A percentile compares a stretch with the other conserved stretches of the same genome.
phyloP scores from a whole-genome alignment of 2,888 invertebrate genomes.

The Lasioglossum oenotherae region DNA sequence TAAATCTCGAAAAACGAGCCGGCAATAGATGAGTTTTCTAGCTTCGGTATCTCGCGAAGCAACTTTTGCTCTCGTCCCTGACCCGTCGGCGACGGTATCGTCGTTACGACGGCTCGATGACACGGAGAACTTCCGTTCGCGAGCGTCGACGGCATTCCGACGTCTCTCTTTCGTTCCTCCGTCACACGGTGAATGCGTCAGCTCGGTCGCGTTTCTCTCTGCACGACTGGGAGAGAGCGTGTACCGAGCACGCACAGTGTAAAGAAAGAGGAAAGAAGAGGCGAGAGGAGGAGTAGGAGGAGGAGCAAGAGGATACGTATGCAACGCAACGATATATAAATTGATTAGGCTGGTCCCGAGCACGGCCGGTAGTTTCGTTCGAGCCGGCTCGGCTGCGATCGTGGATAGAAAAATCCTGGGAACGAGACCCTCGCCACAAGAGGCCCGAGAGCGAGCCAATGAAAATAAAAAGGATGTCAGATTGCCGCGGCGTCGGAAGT shows the following conservation, averaged over 20 bases:
- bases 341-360: constrained; percentile 82
- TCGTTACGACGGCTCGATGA: constrained; percentile 60
- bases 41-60: neutral
- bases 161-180: constrained; percentile 47
- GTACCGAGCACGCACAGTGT: neutral
- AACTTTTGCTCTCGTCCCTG: neutral
- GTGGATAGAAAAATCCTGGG: constrained; percentile 84
- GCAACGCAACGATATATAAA: constrained; percentile 81
- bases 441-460: constrained; percentile 63
- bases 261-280: neutral
- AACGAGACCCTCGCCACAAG: constrained; percentile 80
- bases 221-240: neutral
- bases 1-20: neutral
- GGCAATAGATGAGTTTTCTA: neutral
- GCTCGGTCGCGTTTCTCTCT: neutral
- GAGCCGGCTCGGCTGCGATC: constrained; percentile 69
- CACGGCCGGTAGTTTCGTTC: constrained; percentile 74
- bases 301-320: constrained; percentile 35
- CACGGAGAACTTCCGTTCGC: constrained; percentile 82
- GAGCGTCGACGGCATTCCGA: constrained; percentile 76
- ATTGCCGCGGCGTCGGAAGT: constrained; percentile 84
- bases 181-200: constrained; percentile 30
- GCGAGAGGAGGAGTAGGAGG: neutral
- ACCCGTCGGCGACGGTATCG: neutral
- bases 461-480: constrained; percentile 84